Evolutionary conservation across 2,888 invertebrate species (phyloP), one percentile per base, ranked within the genome.

Genomic region (Acanthococcus lagerstroemiae): DNA sequence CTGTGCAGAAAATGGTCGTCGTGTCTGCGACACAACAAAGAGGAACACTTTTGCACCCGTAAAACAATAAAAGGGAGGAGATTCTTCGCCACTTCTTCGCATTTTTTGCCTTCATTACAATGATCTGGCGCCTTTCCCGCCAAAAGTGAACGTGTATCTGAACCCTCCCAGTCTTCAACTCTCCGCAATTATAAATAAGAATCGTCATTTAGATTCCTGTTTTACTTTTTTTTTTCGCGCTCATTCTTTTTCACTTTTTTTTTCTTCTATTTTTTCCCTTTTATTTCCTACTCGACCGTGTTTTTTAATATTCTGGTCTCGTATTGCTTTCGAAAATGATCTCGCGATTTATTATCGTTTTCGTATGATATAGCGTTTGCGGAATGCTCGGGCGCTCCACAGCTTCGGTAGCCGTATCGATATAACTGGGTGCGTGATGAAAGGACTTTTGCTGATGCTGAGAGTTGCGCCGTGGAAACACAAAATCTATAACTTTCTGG

Each of bases 21-120:
- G 37, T 58, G 46, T 58, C 58, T 58, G 24, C 45, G 58, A 45
- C 58, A 25, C 25, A 58, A 58, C 58, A 58, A 58, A 58, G 58
- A 58, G 58, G 45, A 58, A 58, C 45, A 58, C 58, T 58, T 58
- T 19, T 58, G 45, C 45, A 58, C 48, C 48, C 17, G 45, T 25
- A 19, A 46, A 58, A 58, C 58, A 58, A 58, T 58, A 58, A 58
- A 58, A 58, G 46, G 58, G 58, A 44, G 58, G 58, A 58, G 58
- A 58, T 58, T 58, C 58, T 58, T 58, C 44, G 58, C 44, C 58
- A 48, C 58, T 58, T 58, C 58, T 58, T 58, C 46, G 46, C 58
- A 58, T 58, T 58, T 58, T 58, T 58, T 46, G 58, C 58, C 46
- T 58, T 58, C 45, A 58, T 58, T 58, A 46, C 58, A 58, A 45